Conservation (phyloP, 2,888 invertebrate genomes). For the Mimumesa dahlbomi region DNA sequence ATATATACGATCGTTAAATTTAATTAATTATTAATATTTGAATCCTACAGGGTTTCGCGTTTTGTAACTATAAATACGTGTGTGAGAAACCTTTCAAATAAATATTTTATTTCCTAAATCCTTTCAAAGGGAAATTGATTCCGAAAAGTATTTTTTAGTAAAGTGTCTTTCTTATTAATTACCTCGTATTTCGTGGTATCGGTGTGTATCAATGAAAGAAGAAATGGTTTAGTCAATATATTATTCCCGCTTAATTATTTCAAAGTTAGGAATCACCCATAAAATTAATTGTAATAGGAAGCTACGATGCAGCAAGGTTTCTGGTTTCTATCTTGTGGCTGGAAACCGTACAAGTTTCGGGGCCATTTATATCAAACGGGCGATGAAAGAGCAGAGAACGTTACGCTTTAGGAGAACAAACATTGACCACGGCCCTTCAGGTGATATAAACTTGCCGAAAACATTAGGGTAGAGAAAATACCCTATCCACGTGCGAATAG, state of each 20-base stretch:
- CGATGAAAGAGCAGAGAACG: conserved; percentile 45
- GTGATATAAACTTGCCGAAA: conserved; percentile 17
- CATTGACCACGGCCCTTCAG: conserved; percentile 30
- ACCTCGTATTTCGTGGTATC: too few species aligned
- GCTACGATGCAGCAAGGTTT: conserved; percentile 16
- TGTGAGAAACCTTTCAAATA: too few species aligned
- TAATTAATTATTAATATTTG: too few species aligned
- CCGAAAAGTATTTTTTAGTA: too few species aligned
- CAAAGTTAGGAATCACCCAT: conserved; percentile 31
- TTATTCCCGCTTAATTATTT: conserved; percentile 4
- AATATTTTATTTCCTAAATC: too few species aligned
- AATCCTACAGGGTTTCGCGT: too few species aligned
- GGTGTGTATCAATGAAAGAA: too few species aligned
- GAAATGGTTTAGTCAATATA: too few species aligned
- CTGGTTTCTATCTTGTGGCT: conserved; percentile 3
- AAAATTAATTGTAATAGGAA: conserved; percentile 42
- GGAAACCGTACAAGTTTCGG: conserved; percentile 39
- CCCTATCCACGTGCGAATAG: conserved; percentile 4
- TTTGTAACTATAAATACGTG: too few species aligned
- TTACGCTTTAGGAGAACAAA: conserved; percentile 37
- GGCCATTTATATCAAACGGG: conserved; percentile 38
- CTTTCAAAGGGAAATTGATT: too few species aligned
- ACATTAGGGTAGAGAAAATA: conserved; percentile 38
- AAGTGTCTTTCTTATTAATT: too few species aligned
- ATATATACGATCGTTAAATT: too few species aligned